Evolutionary conservation across 64 coral and sea anemone genomes (phyloP).

Genomic region (Hydrozoanthus tunicans): DNA sequence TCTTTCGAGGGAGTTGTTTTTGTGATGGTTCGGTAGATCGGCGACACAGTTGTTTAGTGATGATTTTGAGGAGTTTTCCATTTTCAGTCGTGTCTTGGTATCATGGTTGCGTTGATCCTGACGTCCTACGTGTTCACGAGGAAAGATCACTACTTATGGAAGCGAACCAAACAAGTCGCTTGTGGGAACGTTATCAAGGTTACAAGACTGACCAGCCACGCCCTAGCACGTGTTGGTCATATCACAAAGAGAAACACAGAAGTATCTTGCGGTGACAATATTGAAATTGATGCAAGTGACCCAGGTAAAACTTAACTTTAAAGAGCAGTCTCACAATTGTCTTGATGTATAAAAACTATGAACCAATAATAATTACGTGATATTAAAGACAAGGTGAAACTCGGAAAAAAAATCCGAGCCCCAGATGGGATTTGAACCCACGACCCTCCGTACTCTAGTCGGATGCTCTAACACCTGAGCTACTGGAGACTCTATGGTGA

Average conservation of each 20-base stretch:
- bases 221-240: not conserved
- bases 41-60: not conserved
- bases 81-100: conserved; percentile 78
- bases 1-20: not conserved
- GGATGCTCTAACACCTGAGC: too few relatives aligned
- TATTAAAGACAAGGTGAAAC: too few relatives aligned
- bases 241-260: not conserved
- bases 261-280: not conserved
- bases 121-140: conserved; percentile 80
- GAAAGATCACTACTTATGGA: conserved; percentile 73
- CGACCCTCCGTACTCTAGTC: too few relatives aligned
- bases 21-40: not conserved
- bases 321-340: not conserved
- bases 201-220: not conserved
- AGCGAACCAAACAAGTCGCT: conserved; percentile 34
- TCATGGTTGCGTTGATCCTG: conserved; percentile 67
- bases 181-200: not conserved
- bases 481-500: too few relatives aligned
- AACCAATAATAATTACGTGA: too few relatives aligned
- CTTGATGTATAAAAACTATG: not conserved
- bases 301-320: not conserved
- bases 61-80: not conserved
- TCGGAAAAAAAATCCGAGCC: too few relatives aligned
- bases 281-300: not conserved
- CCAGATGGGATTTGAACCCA: too few relatives aligned